phyloP scores from a whole-genome alignment of 1,140 invertebrate species.

The Zaprionus lachaisei region DNA sequence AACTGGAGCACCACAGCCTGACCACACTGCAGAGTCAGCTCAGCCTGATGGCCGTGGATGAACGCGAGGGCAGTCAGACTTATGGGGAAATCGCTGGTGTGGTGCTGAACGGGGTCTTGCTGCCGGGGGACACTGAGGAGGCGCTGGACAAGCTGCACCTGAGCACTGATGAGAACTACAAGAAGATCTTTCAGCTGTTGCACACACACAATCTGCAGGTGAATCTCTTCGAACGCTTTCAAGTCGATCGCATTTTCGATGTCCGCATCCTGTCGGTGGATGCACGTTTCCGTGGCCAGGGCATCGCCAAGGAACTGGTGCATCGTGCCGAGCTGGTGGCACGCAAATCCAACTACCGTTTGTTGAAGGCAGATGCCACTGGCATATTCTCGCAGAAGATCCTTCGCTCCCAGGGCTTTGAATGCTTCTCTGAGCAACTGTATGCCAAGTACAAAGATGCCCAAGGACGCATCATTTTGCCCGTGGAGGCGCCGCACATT shows the following conservation, averaged over 20 bases:
- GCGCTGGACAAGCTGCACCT: slow-evolving; percentile 86
- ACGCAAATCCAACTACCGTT: slow-evolving; percentile 88
- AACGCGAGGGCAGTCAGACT: slow-evolving; percentile 4
- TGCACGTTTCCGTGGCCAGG: slow-evolving; percentile 88
- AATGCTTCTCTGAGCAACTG: slow-evolving; percentile 87
- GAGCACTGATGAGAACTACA: slow-evolving; percentile 87
- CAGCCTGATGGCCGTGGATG: slow-evolving; percentile 88
- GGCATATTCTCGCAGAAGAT: slow-evolving; percentile 91
- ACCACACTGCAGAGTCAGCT: slow-evolving; percentile 89
- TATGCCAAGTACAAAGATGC: slow-evolving; percentile 88
- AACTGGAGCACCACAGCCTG: slow-evolving; percentile 90
- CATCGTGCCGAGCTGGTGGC: slow-evolving; percentile 88
- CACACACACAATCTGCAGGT: slow-evolving; percentile 87
- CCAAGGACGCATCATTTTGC: slow-evolving; percentile 86
- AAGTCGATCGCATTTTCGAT: slow-evolving; percentile 91
- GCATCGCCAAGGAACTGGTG: slow-evolving; percentile 90
- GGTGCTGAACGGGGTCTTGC: slow-evolving; percentile 87
- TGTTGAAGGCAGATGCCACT: slow-evolving; percentile 92
- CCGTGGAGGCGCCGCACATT: slow-evolving; percentile 87
- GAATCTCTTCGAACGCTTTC: slow-evolving; percentile 88
- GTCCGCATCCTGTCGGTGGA: slow-evolving; percentile 92
- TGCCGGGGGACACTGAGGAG: slow-evolving; percentile 86
- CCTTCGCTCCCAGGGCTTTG: slow-evolving; percentile 88
- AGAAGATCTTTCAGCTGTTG: slow-evolving; percentile 88
- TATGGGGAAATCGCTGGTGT: slow-evolving; percentile 87